These are phyloP conservation scores for Anhinga rufa DNA, from an alignment of 2,113 vertebrate genomes.

Conservation along the genomic window DNA sequence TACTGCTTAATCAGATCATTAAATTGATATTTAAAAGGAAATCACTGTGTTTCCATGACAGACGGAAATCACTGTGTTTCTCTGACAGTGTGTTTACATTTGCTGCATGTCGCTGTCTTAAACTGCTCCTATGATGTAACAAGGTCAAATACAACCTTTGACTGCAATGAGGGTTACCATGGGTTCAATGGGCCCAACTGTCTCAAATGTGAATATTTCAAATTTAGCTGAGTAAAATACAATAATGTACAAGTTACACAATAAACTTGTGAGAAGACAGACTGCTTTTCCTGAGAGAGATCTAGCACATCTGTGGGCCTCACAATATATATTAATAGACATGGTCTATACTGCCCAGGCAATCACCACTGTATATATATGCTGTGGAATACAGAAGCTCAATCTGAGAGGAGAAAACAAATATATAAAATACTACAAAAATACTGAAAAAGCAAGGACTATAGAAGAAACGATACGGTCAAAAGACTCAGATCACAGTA, in stretches of 20 bases:
- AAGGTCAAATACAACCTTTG: background rate
- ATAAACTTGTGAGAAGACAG: background rate
- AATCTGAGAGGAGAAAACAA: background rate
- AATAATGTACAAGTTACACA: background rate
- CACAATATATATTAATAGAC: background rate
- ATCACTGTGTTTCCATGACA: background rate
- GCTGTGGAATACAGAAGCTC: background rate
- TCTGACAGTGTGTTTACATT: background rate
- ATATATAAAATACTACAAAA: background rate
- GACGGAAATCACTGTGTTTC: background rate
- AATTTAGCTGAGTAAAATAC: background rate
- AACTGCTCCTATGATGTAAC: background rate
- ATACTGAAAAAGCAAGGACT: background rate
- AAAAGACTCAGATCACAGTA: background rate
- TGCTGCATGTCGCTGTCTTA: background rate
- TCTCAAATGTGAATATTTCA: background rate
- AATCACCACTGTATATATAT: background rate
- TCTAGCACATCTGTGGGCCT: background rate
- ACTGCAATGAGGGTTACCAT: background rate
- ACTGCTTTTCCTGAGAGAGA: background rate
- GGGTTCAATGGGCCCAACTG: background rate
- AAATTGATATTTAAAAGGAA: conserved; percentile 5
- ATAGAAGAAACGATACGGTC: background rate
- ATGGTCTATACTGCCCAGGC: background rate
- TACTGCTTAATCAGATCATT: conserved; percentile 10